Evolutionary conservation across 2,888 invertebrate genomes (phyloP), one percentile per base, ranked within the genome.

Genomic region (Colletes collaris): DNA sequence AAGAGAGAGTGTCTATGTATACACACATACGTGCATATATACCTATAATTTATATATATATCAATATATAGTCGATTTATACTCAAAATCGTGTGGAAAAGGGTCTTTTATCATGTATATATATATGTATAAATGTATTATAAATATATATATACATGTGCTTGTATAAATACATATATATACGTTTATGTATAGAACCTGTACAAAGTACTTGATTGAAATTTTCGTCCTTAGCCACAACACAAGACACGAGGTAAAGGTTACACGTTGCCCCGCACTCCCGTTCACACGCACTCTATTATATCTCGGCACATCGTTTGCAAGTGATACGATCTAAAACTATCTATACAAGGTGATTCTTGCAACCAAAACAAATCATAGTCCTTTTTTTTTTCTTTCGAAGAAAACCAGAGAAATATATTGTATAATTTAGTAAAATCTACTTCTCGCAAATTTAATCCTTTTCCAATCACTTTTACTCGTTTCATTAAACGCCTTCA

Each of bases 151-250:
- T 66, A 56, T 68, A 71, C 56, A 55, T 68, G 46, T 49, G 59
- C 67, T 50, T 68, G 52, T 60, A 53, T 66, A 50, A 63, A 53
- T 60, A 64, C 67, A 65, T 60, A 69, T 83, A 81, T 77, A 80
- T 81, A 79, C 81, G 75, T 86, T 86, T 88, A 86, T 86, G 86
- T 89, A 88, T 89, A 88, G 88, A 89, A 90, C 88, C 91, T 92
- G 92, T 92, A 92, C 92, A 92, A 92, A 92, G 92, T 91, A 90
- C 89, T 91, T 90, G 89, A 90, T 91, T 90, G 89, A 90, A 87
- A 91, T 88, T 90, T 86, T 83, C 77, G 78, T 85, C 82, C 85
- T 91, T 90, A 90, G 88, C 89, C 89, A 87, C 90, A 88, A 89
- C 90, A 91, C 91, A 92, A 92, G 92, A 92, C 91, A 91, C 91